Evolutionary conservation across 1,140 invertebrate species (phyloP), one percentile per base, ranked within the genome.

Genomic region (Oscheius sp.): DNA sequence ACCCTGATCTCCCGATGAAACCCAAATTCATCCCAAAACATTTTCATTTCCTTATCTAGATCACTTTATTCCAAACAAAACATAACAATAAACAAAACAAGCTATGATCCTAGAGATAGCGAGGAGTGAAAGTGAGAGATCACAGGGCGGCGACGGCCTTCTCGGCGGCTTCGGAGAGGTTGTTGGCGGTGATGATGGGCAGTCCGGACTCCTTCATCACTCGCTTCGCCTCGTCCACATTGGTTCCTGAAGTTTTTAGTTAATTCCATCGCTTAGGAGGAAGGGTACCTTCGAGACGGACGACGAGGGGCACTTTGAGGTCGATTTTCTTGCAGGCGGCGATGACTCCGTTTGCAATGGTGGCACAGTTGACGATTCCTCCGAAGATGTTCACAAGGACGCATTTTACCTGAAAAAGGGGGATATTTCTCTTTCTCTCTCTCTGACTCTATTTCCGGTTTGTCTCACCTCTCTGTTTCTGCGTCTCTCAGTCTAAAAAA

Each of bases 361-460:
- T 97, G 1, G 90, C 92, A 88, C 96, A 99, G 86, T 99, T 97
- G 0, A 99, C 95, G 84, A 99, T 99, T 77, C 96, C 96, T 73
- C 94, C 96, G 88, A 99, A 99, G 2, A 99, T 94, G 87, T 99
- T 99, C 0, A 99, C 94, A 65, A 99, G 88, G 78, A 99, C 92
- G 2, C 91, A 91, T 87, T 95, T 94, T 0, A 98, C 95, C 85
- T 87, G 34, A 35, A 75, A 77, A 64, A 46, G 18, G 36, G 52
- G 1, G 32, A 72, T 66, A 15, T 18, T 58, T 1, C 15, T 20
- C 18, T n/a, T n/a, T n/a, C n/a, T n/a, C n/a, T n/a, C n/a, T n/a
- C n/a, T n/a, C n/a, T n/a, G n/a, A n/a, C n/a, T n/a, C n/a, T n/a
- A n/a, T n/a, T n/a, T n/a, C n/a, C n/a, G n/a, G 42, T 13, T 20